A percentile compares a stretch with the other conserved stretches of the same genome.
Evolutionary conservation across 2,888 invertebrate species (phyloP).

Genomic region (Andrena haemorrhoa): DNA sequence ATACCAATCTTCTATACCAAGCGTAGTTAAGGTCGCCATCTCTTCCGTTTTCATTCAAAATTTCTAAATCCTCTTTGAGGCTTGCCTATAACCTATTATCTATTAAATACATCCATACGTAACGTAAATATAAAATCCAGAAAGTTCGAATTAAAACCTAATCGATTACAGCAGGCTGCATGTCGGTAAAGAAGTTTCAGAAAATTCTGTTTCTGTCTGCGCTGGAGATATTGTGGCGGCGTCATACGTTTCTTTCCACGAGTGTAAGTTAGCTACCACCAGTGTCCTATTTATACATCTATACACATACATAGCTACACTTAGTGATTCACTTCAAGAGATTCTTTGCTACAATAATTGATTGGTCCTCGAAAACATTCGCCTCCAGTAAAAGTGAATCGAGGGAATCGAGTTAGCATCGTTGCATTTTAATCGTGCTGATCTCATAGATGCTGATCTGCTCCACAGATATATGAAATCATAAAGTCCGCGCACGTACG

Average conservation of each 20-base stretch:
- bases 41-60: no score
- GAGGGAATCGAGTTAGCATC: neutral
- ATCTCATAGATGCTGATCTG: neutral
- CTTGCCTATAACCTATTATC: no score
- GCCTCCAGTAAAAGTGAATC: neutral
- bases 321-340: slow-evolving; percentile 19
- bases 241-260: neutral
- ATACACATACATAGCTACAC: neutral
- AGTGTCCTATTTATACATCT: slow-evolving; percentile 7
- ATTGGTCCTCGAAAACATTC: slow-evolving; percentile 47
- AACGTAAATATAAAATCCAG: no score
- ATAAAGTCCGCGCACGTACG: slow-evolving; percentile 20
- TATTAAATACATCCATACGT: no score
- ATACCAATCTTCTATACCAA: no score
- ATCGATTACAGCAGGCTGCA: no score
- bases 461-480: slow-evolving; percentile 24
- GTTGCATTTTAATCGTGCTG: slow-evolving; percentile 11
- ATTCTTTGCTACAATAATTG: slow-evolving; percentile 32
- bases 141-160: no score
- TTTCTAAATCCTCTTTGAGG: no score
- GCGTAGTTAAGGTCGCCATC: no score
- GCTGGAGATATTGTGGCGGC: neutral
- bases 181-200: no score
- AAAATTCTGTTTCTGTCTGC: no score
- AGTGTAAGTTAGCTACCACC: slow-evolving; percentile 14